Base-by-base conservation (phyloP, 2,113 vertebrate genomes). In the Nannobrachium achirus region DNA sequence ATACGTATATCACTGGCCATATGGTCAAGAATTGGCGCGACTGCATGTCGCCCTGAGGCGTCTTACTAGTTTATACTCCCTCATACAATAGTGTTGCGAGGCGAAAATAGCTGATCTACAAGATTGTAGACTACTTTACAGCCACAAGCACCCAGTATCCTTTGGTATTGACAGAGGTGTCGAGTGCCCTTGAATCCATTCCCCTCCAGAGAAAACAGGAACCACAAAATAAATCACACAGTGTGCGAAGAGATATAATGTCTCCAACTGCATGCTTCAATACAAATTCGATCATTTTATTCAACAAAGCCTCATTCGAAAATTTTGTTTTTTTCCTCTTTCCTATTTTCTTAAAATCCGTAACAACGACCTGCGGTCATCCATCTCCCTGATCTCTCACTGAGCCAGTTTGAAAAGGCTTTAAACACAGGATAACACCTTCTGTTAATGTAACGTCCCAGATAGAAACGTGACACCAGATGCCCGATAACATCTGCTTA, bases 401-500 rank as follows among this genome's bases (percentile, higher is more conserved):
- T 77, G 79, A 73, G 60, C 79, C 63, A 71, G 77, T 74, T 83
- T 84, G 69, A 89, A 87, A n/a, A 88, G 79, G 83, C 80, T 87
- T 82, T 82, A 66, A 83, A 86, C 11, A 1, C 48, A 66, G 72
- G 20, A 18, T 78, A 74, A 78, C 81, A 79, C 76, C 82, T 80
- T 75, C 79, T 76, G 83, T 77, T 89, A 75, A 63, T 77, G 67
- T 67, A 46, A 70, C 59, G 25, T 56, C 45, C 20, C 81, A 38
- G 82, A 88, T 84, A 78, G 84, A 33, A n/a, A 83, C 74, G 75
- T 63, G 70, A 82, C 79, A 84, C 87, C 76, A 81, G 83, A 84
- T 80, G 69, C 80, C 67, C 81, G 89, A 91, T 88, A 82, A 72
- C 69, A 84, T 88, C 71, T 8, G 73, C 66, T 87, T 83, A 79